A percentile compares a stretch with the other conserved stretches of the same genome.
These are phyloP conservation scores for Orussus abietinus DNA, from an alignment of 1,140 invertebrate genomes.

Conservation along the genomic window DNA sequence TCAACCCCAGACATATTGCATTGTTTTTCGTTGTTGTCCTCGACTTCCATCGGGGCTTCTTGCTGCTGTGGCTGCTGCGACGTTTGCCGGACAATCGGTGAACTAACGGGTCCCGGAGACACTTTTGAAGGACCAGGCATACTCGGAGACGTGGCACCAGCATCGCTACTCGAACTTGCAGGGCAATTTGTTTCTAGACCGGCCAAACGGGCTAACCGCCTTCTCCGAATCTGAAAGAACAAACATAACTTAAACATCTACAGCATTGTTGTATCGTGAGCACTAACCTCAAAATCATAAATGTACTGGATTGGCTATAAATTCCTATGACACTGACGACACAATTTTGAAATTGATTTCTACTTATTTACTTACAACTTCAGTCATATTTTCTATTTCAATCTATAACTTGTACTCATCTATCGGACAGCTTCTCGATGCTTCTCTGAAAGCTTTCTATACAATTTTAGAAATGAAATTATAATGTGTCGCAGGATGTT, in stretches of 20 bases:
- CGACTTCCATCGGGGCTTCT: conserved; percentile 58
- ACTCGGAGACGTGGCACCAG: conserved; percentile 27
- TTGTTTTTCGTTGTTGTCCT: conserved; percentile 54
- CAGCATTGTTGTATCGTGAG: conserved; percentile 6
- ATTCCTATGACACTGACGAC: conserved; percentile 9
- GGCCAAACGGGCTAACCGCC: conserved; percentile 64
- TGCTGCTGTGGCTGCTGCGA: conserved; percentile 29
- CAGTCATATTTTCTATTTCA: conserved; percentile 13
- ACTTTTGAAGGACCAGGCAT: conserved; percentile 40
- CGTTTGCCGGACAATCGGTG: conserved; percentile 33
- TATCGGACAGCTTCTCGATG: too few species aligned
- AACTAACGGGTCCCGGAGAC: conserved; percentile 34
- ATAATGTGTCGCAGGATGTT: too few species aligned
- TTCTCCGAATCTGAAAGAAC: conserved; percentile 61
- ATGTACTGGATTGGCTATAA: conserved; percentile 1
- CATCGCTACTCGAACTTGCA: conserved; percentile 15
- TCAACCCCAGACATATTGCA: conserved; percentile 55
- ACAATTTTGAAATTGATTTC: conserved; percentile 12
- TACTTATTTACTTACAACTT: conserved; percentile 7
- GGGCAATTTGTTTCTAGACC: conserved; percentile 41
- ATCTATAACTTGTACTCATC: not conserved
- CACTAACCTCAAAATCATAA: conserved; percentile 7
- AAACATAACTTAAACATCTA: conserved; percentile 15
- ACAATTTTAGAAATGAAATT: too few species aligned
- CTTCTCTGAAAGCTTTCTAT: too few species aligned